Conservation (phyloP, 2,888 invertebrate species). For the Campaea margaritaria region DNA sequence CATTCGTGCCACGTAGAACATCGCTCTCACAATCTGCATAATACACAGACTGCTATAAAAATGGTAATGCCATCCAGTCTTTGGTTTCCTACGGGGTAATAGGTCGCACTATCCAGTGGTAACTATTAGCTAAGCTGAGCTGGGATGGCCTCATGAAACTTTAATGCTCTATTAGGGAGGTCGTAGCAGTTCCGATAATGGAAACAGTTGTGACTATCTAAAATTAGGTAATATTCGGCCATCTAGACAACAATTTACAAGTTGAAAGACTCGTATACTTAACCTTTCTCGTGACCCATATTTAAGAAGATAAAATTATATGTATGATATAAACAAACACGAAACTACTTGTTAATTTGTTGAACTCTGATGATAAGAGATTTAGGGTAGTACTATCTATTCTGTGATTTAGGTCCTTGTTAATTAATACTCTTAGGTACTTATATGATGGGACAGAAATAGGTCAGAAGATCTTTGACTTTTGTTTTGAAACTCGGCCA, state of each 20-base stretch:
- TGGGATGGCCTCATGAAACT: conserved; percentile 38
- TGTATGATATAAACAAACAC: too few relatives aligned
- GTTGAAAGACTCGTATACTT: too few relatives aligned
- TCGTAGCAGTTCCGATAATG: conserved; percentile 15
- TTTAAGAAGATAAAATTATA: too few relatives aligned
- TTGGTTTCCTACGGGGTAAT: conserved; percentile 60
- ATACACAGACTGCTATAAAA: conserved; percentile 80
- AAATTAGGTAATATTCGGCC: not conserved
- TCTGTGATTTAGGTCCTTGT: too few relatives aligned
- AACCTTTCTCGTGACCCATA: too few relatives aligned
- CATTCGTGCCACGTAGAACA: conserved; percentile 35
- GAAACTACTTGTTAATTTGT: too few relatives aligned
- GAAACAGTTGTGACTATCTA: conserved; percentile 12
- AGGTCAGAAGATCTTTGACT: too few relatives aligned
- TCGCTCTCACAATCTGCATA: conserved; percentile 75
- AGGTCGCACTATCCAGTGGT: conserved; percentile 55
- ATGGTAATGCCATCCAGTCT: conserved; percentile 73
- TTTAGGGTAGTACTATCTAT: too few relatives aligned
- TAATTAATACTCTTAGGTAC: too few relatives aligned
- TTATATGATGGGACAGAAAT: too few relatives aligned
- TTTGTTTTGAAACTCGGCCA: too few relatives aligned
- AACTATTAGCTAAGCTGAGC: conserved; percentile 8
- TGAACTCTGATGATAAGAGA: too few relatives aligned
- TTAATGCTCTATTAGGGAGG: conserved; percentile 33
- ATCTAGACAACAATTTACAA: conserved; percentile 1